Percentiles rank a stretch among this genome's conserved stretches.
Conservation (phyloP, 2,113 vertebrate genomes). For the Cyrtonyx montezumae region DNA sequence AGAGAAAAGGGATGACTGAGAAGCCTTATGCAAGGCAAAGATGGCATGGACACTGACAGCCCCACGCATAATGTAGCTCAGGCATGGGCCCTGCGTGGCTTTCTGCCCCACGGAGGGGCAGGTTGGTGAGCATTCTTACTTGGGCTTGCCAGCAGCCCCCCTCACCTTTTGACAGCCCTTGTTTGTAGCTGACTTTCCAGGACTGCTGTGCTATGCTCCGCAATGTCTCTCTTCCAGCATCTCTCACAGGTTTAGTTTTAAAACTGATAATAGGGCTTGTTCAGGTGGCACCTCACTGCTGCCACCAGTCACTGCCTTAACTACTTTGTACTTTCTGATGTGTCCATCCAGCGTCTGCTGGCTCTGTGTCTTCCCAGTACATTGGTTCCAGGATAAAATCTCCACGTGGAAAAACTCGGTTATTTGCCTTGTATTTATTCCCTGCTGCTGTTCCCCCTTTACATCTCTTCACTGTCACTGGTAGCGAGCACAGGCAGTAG, state of each 20-base stretch:
- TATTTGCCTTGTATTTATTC: not conserved
- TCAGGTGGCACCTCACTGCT: not conserved
- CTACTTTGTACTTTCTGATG: not conserved
- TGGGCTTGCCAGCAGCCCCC: fast-evolving
- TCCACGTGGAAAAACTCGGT: not conserved
- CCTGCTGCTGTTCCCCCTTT: not conserved
- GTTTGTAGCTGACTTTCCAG: not conserved
- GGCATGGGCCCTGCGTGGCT: fast-evolving
- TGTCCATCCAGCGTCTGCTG: not conserved
- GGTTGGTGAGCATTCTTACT: fast-evolving
- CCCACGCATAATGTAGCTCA: fast-evolving
- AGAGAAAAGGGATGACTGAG: not conserved
- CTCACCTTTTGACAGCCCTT: not conserved
- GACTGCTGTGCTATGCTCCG: not conserved
- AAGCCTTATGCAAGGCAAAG: not conserved
- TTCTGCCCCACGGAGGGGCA: not conserved
- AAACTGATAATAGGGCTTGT: not conserved
- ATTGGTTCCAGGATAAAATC: not conserved
- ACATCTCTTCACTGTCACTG: not conserved
- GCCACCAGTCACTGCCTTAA: not conserved
- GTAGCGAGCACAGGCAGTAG: not conserved
- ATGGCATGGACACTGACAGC: not conserved
- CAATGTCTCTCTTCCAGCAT: not conserved
- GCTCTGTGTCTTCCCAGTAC: not conserved
- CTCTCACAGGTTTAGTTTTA: not conserved